Evolutionary conservation across 2,797 vertebrate species (phyloP).

Genomic region (Simalia tracyae): DNA sequence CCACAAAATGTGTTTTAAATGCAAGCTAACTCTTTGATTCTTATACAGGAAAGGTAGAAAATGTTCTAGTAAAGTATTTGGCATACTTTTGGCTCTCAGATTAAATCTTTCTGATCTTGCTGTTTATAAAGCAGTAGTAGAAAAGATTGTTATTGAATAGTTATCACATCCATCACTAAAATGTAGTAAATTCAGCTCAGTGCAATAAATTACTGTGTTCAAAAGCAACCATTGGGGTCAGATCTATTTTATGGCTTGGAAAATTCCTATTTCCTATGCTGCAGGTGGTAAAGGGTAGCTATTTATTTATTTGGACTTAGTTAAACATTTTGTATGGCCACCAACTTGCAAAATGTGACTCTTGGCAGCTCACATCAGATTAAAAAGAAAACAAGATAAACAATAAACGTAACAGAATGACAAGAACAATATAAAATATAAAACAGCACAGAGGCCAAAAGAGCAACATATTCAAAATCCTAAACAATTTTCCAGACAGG

Average conservation of each 20-base stretch:
- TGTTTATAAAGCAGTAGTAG: constrained; percentile 32
- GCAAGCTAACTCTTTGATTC: neutral
- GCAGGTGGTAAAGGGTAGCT: neutral
- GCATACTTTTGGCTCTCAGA: neutral
- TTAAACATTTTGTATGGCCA: neutral
- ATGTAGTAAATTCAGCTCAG: constrained; percentile 35
- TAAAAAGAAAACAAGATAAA: neutral
- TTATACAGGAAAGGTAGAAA: constrained; percentile 14
- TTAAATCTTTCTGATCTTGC: constrained; percentile 17
- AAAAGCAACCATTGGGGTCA: constrained; percentile 31
- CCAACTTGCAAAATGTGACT: neutral
- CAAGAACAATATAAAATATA: neutral
- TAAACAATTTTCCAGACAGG: neutral
- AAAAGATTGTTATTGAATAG: neutral
- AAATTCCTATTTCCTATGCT: neutral
- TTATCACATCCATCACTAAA: constrained; percentile 6
- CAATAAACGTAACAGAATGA: neutral
- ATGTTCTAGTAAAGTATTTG: constrained; percentile 17
- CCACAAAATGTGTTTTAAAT: neutral
- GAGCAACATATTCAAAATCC: neutral
- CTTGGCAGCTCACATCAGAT: neutral
- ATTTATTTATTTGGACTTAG: neutral
- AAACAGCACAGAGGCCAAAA: neutral
- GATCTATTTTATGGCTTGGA: neutral
- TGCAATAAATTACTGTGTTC: constrained; percentile 12